Base-by-base conservation (phyloP, 2,113 vertebrate genomes). In the Trinectes maculatus region DNA sequence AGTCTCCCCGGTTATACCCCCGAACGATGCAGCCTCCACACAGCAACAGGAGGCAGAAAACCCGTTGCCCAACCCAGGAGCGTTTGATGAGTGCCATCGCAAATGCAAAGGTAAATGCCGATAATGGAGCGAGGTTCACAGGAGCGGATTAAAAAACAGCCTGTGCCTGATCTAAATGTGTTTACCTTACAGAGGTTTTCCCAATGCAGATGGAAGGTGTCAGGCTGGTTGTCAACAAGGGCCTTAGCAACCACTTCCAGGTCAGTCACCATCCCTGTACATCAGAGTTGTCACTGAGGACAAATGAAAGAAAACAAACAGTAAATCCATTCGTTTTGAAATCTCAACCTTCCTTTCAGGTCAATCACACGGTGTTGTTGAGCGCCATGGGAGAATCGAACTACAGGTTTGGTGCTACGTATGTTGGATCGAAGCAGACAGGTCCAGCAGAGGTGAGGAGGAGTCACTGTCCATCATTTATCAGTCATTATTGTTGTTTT, bases 201-300 rank as follows among this genome's bases (percentile, higher is more conserved):
- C 95, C 95, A 0, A 61, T 93, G 77, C 94, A 95, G 89, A 95
- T 95, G 94, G 95, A 96, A 26, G 95, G 95, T 0, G 95, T 96
- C 69, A 87, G 94, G 60, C 87, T 96, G 39, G 89, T 92, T 1
- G 93, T 96, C 59, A 96, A 96, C 86, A 96, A 96, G 65, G 95
- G 94, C 16, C 90, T 96, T 24, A 96, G 95, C 83, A 95, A 95
- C 79, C 92, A 95, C 57, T 96, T 96, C 86, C 95, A 96, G 94
- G 95, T 96, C 69, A 87, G 92, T 85, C 8, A 2, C 10, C 4
- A 13, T 46, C 18, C 13, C 12, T 3, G 18, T 42, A 8, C 5
- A 3, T 40, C 5, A 8, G n/a, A 40, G 2, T 2, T 16, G 15
- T 39, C 13, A 40, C 15, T 16, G 7, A 5, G 11, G 12, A 25